Evolutionary conservation across 2,113 vertebrate genomes (phyloP).

Genomic region (Parus major): DNA sequence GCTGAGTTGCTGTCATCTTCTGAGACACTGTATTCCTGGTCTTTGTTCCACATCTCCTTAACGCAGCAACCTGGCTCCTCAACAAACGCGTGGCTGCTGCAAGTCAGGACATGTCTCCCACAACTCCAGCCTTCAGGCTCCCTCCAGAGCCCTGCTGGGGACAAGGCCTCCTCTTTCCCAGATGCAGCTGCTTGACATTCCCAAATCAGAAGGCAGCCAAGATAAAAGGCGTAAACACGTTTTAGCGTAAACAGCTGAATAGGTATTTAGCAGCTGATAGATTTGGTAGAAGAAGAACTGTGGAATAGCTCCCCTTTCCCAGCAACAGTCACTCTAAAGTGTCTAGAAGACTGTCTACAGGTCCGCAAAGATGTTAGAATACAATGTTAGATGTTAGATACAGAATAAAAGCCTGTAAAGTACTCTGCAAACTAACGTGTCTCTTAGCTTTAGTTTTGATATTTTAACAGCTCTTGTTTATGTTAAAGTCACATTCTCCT

Average conservation of each 20-base stretch:
- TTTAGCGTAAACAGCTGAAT: background rate
- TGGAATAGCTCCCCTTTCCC: background rate
- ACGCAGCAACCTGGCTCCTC: background rate
- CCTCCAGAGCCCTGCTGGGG: background rate
- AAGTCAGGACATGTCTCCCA: background rate
- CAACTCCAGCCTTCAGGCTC: background rate
- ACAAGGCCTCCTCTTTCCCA: background rate
- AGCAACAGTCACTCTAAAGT: background rate
- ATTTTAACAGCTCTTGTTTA: background rate
- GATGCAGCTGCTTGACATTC: background rate
- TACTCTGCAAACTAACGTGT: background rate
- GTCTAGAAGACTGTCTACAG: background rate
- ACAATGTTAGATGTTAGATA: too few relatives aligned
- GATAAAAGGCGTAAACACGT: rapidly evolving
- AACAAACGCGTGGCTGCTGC: rapidly evolving
- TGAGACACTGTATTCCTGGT: background rate
- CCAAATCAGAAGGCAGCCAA: background rate
- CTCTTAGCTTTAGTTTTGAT: background rate
- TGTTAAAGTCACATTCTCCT: background rate
- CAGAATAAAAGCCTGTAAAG: background rate
- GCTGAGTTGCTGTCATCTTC: background rate
- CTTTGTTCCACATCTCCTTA: background rate
- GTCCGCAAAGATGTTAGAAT: background rate
- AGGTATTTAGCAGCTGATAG: background rate
- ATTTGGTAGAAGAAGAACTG: background rate